Evolutionary conservation across 2,113 vertebrate genomes (phyloP).

Genomic region (Myiopsitta monachus): DNA sequence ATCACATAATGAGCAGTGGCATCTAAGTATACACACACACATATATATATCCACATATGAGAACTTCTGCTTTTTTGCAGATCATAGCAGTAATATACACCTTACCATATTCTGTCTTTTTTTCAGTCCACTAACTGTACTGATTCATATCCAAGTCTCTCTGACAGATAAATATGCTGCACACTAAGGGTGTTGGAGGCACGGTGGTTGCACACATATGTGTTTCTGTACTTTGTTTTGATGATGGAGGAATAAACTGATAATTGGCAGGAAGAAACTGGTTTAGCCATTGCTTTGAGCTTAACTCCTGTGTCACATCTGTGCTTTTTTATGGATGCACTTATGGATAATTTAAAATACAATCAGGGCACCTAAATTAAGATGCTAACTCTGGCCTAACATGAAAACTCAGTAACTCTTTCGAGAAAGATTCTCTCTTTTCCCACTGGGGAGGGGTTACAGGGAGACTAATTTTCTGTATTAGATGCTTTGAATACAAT

Average conservation of each 20-base stretch:
- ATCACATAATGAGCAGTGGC: neutral
- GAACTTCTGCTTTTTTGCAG: neutral
- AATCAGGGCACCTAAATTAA: neutral
- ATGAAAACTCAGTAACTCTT: neutral
- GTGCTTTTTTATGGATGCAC: neutral
- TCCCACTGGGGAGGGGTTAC: neutral
- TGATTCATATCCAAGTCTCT: neutral
- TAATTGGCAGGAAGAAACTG: neutral
- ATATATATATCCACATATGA: accelerated
- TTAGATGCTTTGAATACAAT: neutral
- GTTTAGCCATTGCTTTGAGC: neutral
- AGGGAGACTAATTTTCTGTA: neutral
- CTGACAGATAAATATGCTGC: neutral
- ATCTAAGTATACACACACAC: neutral
- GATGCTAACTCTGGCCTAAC: neutral
- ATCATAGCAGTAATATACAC: neutral
- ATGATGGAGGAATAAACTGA: neutral
- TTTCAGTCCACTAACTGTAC: neutral
- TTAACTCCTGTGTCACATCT: neutral
- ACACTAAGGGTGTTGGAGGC: neutral
- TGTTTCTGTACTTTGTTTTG: neutral
- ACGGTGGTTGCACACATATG: accelerated
- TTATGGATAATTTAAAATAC: neutral
- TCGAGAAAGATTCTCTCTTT: neutral
- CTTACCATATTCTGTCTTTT: neutral